Evolutionary conservation across 2,888 invertebrate species (phyloP), one percentile per base, ranked within the genome.

Genomic region (Smittia sp.): DNA sequence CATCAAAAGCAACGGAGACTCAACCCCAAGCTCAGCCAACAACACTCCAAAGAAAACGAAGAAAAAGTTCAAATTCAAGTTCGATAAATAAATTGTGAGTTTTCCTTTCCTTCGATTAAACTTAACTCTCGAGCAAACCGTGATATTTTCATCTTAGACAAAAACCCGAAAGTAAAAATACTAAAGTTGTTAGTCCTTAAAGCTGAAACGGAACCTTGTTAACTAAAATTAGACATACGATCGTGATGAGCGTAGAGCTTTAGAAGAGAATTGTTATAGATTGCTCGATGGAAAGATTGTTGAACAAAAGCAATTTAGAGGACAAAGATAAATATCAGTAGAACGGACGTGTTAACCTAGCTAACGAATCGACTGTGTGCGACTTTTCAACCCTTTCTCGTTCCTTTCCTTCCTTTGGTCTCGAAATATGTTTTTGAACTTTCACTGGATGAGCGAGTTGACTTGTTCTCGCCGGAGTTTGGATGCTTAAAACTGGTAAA

Each of bases 21-120:
- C 27, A 24, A 3, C 18, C 9, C 24, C 62, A 25, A 13, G 27
- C 9, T 52, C 74, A 58, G 20, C 68, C n/a, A 67, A 58, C 52
- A 38, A 65, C 20, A 38, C 73, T 24, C 27, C 62, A 24, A 75
- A 72, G 18, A 73, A 72, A 41, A 25, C 70, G 18, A 75, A 75
- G 69, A 74, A 74, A 63, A 68, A 73, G 46, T 73, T 73, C 46
- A 73, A 73, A 52, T 73, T 73, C 27, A 73, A 73, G 62, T 73
- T 73, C 38, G 72, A 72, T n/a, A 72, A 72, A 24, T 72, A 72
- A 72, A 62, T 18, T 15, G 7, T 58, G 46, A 13, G 18, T 58
- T 22, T 4, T 13, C 7, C 13, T 58, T 58, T 58, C 18, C 58
- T 58, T 58, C 22, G 24, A 18, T 9, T 15, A 46, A 58, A 22